A percentile compares a stretch with the other conserved stretches of the same genome.
Conservation (phyloP, 2,113 vertebrate genomes). For the Mustelus asterias region DNA sequence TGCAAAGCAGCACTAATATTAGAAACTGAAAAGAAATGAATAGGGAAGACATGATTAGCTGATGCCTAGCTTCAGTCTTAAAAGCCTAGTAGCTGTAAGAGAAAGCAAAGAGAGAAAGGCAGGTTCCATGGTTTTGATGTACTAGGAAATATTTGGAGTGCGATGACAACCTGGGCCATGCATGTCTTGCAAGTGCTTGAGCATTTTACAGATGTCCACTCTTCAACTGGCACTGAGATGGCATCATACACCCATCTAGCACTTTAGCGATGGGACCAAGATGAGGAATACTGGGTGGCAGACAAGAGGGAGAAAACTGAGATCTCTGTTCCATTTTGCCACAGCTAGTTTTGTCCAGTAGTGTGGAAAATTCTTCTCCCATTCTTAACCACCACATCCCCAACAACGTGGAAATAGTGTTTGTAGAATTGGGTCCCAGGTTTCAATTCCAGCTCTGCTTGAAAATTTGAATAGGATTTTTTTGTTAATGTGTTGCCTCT, state of each 20-base stretch:
- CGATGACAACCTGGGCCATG: too few species aligned
- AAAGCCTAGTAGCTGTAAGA: not conserved
- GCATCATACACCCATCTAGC: not conserved
- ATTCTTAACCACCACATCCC: not conserved
- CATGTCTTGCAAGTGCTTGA: not conserved
- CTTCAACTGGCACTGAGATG: not conserved
- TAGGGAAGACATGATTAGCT: not conserved
- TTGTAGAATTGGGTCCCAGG: not conserved
- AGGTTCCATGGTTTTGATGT: not conserved
- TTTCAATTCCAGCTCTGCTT: not conserved
- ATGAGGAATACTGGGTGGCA: not conserved
- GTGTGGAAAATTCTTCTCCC: not conserved
- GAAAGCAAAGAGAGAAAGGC: not conserved
- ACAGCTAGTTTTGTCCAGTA: not conserved
- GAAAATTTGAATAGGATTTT: not conserved
- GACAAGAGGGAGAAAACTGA: not conserved
- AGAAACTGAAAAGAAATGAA: conserved; percentile 14
- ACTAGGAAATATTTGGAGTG: not conserved
- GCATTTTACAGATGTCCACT: not conserved
- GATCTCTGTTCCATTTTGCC: not conserved
- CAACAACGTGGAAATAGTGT: not conserved
- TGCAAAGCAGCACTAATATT: not conserved
- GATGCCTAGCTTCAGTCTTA: not conserved
- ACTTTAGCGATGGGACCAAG: not conserved
- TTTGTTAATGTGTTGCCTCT: not conserved